Evolutionary conservation across 2,113 vertebrate genomes (phyloP), one percentile per base, ranked within the genome.

Genomic region (Crotalus helleri): DNA sequence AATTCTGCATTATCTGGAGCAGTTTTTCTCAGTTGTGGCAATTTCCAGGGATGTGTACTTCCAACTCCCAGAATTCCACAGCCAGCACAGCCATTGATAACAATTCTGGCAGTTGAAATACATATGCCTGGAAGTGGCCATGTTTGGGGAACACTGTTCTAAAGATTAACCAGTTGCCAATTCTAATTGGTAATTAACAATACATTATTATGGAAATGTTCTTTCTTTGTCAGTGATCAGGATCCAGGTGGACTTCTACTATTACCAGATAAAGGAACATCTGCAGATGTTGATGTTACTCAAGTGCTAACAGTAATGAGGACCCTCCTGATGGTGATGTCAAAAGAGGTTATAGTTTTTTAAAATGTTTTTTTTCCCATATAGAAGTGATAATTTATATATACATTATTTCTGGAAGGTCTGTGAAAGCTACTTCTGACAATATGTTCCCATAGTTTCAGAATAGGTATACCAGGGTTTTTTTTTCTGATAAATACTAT

Each of bases 161-260:
- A 39, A 39, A 81, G 69, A 44, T 39, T 81, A 81, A 81, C 2
- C 15, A 81, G 69, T 39, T 81, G 69, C 69, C 15, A 39, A 21
- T 81, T 81, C 33, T 17, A 19, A 2, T 69, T 11, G 29, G 11
- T 81, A 74, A 24, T n/a, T 55, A 29, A 29, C 26, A 8, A 11
- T 29, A 53, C 21, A 87, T 51, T 29, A 19, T 8, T 15, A 13
- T 0, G 92, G 86, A 96, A 64, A 53, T 4, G 4, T 4, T 90
- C 9, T 95, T 87, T 94, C n/a, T 91, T 92, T 95, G 95, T 4
- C 95, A 99, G 99, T 95, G 98, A 99, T 93, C 98, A 98, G 90
- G 99, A 99, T 96, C 99, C 99, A 5, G 98, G 98, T 53, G 99
- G 99, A 92, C 98, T 99, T 88, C 97, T 99, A 1, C 54, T 99